A percentile compares a stretch with the other conserved stretches of the same genome.
Evolutionary conservation across 2,888 invertebrate genomes (phyloP).

Genomic region (Agrotis ipsilon): DNA sequence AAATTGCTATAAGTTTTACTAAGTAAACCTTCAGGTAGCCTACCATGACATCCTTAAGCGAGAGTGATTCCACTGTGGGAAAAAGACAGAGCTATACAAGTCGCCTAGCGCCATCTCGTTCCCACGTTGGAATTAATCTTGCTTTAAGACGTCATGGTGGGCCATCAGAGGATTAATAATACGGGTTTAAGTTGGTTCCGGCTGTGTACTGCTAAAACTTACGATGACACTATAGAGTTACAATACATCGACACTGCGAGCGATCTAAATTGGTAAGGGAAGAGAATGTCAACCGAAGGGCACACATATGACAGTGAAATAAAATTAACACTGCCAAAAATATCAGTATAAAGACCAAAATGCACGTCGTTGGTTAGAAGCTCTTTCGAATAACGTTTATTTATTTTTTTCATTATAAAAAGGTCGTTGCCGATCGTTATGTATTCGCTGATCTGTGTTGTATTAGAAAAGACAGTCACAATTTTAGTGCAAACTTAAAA

Average conservation of each 20-base stretch:
- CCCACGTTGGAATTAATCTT: too few relatives aligned
- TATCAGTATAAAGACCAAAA: slow-evolving; percentile 3
- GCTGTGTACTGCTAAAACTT: slow-evolving; percentile 4
- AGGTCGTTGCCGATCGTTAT: neutral
- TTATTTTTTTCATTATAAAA: too few relatives aligned
- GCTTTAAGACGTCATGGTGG: too few relatives aligned
- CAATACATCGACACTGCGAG: slow-evolving; percentile 57
- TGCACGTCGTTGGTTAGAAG: too few relatives aligned
- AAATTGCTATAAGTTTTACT: too few relatives aligned
- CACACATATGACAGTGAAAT: neutral
- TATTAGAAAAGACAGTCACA: neutral
- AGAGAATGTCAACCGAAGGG: too few relatives aligned
- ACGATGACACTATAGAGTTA: slow-evolving; percentile 28
- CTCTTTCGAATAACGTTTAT: neutral
- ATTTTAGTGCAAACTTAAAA: too few relatives aligned
- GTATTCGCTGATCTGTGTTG: neutral
- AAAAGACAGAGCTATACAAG: too few relatives aligned
- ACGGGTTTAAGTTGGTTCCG: slow-evolving; percentile 10
- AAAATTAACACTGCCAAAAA: neutral
- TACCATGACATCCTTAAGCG: too few relatives aligned
- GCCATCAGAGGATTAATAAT: slow-evolving; percentile 8
- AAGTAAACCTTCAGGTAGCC: neutral
- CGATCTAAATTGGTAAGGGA: slow-evolving; percentile 25
- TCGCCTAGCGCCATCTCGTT: too few relatives aligned
- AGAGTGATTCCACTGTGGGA: too few relatives aligned